Evolutionary conservation across 2,888 invertebrate species (phyloP), one percentile per base, ranked within the genome.

Genomic region (Andrena dorsata): DNA sequence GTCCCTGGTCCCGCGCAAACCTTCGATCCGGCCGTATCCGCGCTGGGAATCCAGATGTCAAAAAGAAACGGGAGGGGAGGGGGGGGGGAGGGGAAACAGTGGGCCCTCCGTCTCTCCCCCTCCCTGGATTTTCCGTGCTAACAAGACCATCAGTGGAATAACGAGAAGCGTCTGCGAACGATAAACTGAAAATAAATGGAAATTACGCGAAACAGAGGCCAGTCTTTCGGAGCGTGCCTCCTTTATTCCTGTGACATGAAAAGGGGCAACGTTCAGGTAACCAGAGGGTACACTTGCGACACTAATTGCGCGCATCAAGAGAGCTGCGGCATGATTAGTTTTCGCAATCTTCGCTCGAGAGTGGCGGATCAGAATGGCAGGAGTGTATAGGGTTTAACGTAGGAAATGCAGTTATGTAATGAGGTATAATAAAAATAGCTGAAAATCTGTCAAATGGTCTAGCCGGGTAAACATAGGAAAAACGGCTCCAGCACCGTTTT

Each of bases 181-280:
- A 80, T 80, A 81, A 81, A 74, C 58, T 51, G 69, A 58, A 69
- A 80, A 81, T 74, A 81, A 82, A 74, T 82, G 82, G 82, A 75
- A 74, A 82, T 70, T 28, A 74, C 51, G 66, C 61, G 65, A 53
- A 61, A 47, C 47, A 47, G 30, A 32, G 58, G 23, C 23, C 8
- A 32, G 41, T 8, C 47, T 32, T 58, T 58, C 41, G 51, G 64
- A 26, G 28, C n/a, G 32, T 30, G 7, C 13, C 30, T 32, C 26
- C 66, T 53, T 51, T 49, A 49, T 61, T 60, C 41, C 60, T 13
- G 20, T 26, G 6, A 2, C 6, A 35, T 16, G 2, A n/a, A 32
- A 49, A n/a, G 32, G 30, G 3, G 30, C 10, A 30, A 30, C 8
- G 41, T 3, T 23, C 30, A 49, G n/a, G 16, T 56, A 47, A 71